These are phyloP conservation scores for Crotalus adamanteus DNA, from an alignment of 2,797 vertebrate species.

Conservation along the genomic window DNA sequence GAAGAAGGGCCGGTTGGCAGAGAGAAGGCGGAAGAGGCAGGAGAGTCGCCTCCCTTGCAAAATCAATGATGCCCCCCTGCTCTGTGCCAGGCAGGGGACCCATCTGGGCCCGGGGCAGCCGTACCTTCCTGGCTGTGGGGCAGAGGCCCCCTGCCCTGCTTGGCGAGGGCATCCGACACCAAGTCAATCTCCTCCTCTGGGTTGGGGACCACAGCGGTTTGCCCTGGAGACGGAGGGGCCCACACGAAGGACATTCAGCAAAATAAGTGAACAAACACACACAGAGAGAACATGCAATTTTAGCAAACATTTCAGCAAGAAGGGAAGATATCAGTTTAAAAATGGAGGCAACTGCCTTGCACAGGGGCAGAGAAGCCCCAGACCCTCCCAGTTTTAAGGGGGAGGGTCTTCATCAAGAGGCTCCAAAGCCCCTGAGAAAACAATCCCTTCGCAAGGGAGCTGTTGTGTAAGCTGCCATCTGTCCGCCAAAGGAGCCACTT, in stretches of 20 bases:
- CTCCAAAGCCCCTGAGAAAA: not conserved
- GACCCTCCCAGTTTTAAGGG: too few relatives aligned
- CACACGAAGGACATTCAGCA: rapidly evolving
- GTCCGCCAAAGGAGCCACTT: not conserved
- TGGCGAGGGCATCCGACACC: conserved; percentile 79
- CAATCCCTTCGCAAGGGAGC: not conserved
- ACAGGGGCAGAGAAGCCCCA: not conserved
- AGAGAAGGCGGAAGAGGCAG: not conserved
- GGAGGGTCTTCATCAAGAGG: not conserved
- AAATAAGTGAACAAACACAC: too few relatives aligned
- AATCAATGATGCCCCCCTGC: not conserved
- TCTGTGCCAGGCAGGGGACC: not conserved
- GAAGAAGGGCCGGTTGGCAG: not conserved
- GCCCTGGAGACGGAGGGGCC: conserved; percentile 56
- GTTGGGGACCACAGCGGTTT: conserved; percentile 62
- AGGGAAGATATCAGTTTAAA: not conserved
- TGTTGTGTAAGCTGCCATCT: conserved; percentile 6
- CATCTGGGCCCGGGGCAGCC: not conserved
- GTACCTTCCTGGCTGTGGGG: conserved; percentile 67
- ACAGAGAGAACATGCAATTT: not conserved
- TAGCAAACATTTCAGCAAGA: not conserved
- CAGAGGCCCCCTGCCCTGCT: conserved; percentile 68
- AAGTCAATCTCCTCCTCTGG: conserved; percentile 87
- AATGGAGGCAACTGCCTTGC: not conserved
- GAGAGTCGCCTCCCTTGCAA: not conserved